Base-by-base conservation (phyloP, 2,888 invertebrate species). In the Acanthosepion pharaonis region DNA sequence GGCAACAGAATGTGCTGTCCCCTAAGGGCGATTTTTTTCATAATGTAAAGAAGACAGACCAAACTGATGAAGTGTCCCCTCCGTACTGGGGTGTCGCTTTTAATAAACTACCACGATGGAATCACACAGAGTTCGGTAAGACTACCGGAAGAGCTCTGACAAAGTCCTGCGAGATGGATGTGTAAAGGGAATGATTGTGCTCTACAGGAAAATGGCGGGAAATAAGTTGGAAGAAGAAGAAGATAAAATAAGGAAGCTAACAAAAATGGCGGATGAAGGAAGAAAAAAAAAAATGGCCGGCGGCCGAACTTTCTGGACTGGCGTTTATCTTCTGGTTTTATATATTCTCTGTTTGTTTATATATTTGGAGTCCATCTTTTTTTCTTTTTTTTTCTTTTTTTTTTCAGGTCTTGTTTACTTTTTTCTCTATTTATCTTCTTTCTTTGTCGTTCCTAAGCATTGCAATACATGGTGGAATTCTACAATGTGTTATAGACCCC, bases 11-110 rank as follows among this genome's bases (percentile, higher is more conserved):
- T 78, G n/a, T 9, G 11, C 23, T n/a, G n/a, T 33, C n/a, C 78
- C 78, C 78, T n/a, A 33, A 78, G 78, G 78, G n/a, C 5, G n/a
- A 78, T n/a, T n/a, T 78, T 78, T 78, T n/a, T 33, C 78, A 78
- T 78, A 78, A 78, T 78, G n/a, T 33, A 78, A n/a, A 78, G 78
- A 78, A 33, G 78, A 78, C 78, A 78, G 78, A n/a, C 78, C 78
- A 78, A 78, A n/a, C n/a, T 78, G n/a, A n/a, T 78, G 78, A 78
- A 78, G n/a, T n/a, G n/a, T 78, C 78, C n/a, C n/a, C n/a, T 59
- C n/a, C n/a, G 78, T 78, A 78, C 33, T 33, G n/a, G 78, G n/a
- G 78, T n/a, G 78, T 78, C 78, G 78, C 78, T 78, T 78, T 78
- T 78, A 78, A 78, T 78, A 78, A 78, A 78, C n/a, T 78, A 78